Conservation (phyloP, 1,140 invertebrate genomes). For the Plectrocnemia conspersa region DNA sequence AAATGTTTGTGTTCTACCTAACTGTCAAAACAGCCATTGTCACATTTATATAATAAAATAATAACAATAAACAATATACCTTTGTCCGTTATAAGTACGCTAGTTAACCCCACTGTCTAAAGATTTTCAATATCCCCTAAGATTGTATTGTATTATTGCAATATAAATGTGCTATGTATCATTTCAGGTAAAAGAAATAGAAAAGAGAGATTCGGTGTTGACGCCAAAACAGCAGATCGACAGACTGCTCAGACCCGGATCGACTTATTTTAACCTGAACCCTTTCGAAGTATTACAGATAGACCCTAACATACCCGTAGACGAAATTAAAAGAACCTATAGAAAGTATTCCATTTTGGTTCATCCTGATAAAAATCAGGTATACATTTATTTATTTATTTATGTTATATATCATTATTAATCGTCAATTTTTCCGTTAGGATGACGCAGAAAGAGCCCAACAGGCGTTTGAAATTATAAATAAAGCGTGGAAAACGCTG, state of each 20-base stretch:
- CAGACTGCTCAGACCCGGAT: conserved; percentile 83
- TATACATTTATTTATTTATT: conserved; percentile 34
- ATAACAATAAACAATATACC: too few relatives aligned
- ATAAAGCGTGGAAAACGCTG: conserved; percentile 93
- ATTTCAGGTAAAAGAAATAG: conserved; percentile 88
- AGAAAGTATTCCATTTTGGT: conserved; percentile 93
- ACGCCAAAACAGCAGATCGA: conserved; percentile 95
- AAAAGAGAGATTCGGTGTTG: conserved; percentile 84
- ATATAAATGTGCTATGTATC: background rate
- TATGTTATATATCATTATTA: background rate
- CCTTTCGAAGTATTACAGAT: conserved; percentile 94
- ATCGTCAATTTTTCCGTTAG: conserved; percentile 47
- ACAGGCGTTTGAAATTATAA: conserved; percentile 90
- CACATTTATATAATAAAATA: too few relatives aligned
- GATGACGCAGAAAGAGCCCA: conserved; percentile 94
- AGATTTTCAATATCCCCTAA: too few relatives aligned
- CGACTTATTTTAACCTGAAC: conserved; percentile 95
- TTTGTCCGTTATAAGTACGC: too few relatives aligned
- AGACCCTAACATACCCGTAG: conserved; percentile 81
- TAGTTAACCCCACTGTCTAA: too few relatives aligned
- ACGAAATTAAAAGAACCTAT: conserved; percentile 96
- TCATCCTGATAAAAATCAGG: conserved; percentile 94
- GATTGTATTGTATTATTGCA: too few relatives aligned
- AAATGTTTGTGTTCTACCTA: too few relatives aligned
- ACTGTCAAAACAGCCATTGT: too few relatives aligned